Percentiles rank a stretch among this genome's conserved stretches.
Conservation (phyloP, 2,797 vertebrate genomes). For the Channallabes apus region DNA sequence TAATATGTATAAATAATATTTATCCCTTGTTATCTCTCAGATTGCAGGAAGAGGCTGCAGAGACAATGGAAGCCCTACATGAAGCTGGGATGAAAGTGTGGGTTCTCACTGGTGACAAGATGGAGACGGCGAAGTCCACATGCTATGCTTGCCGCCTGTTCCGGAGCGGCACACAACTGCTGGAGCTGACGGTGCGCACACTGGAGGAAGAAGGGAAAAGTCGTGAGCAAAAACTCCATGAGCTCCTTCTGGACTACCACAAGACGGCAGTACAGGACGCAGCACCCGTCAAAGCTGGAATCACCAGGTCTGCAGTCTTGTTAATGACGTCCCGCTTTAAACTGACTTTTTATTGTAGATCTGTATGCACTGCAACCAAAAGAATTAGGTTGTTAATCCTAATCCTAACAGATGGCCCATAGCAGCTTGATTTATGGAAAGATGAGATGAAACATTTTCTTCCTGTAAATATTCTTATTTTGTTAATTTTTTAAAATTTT, state of each 20-base stretch:
- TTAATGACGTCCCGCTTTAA: not conserved
- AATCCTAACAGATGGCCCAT: not conserved
- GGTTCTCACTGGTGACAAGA: slow-evolving; percentile 97
- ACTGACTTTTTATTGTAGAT: not conserved
- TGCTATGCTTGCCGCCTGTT: slow-evolving; percentile 95
- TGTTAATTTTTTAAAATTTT: not conserved
- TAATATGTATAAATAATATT: too few species aligned
- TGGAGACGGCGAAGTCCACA: slow-evolving; percentile 96
- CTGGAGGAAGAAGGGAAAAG: slow-evolving; percentile 76
- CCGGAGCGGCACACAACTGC: slow-evolving; percentile 87
- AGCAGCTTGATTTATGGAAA: not conserved
- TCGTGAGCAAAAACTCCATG: slow-evolving; percentile 84
- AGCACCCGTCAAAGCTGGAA: slow-evolving; percentile 72
- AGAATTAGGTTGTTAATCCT: not conserved
- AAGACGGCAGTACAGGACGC: slow-evolving; percentile 86
- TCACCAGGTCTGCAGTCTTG: slow-evolving; percentile 78
- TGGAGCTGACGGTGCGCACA: slow-evolving; percentile 85
- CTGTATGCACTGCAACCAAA: not conserved
- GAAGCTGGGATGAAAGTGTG: slow-evolving; percentile 93
- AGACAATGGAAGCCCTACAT: slow-evolving; percentile 93
- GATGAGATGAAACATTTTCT: not conserved
- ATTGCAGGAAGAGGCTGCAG: slow-evolving; percentile 91
- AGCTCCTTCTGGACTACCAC: slow-evolving; percentile 88
- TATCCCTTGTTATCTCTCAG: slow-evolving; percentile 62
- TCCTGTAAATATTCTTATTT: not conserved